Base-by-base conservation (phyloP, 2,797 vertebrate genomes). In the Microhierax caerulescens region DNA sequence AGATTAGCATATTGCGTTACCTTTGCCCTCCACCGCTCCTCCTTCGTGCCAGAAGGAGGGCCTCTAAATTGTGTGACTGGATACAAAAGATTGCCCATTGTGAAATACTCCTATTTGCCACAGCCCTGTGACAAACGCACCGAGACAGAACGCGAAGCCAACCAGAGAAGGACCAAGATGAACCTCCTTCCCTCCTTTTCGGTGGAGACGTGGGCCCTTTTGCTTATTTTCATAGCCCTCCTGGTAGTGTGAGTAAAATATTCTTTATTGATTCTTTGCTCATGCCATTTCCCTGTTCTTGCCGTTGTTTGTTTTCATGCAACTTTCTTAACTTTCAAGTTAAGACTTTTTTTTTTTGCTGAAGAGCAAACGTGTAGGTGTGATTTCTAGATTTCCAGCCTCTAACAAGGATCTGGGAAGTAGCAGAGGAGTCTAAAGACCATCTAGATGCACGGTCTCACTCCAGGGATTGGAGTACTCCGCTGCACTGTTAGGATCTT, bases 131-230 rank as follows among this genome's bases (percentile, higher is more conserved):
- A 61, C 67, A 57, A 51, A 11, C 47, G 10, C 59, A 0, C 13
- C 63, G 74, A 39, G 32, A 28, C 56, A 74, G 72, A 79, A 20
- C 73, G 34, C 68, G 6, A 77, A 72, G 28, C 15, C 37, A 60
- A 9, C 48, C 47, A 51, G 61, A 63, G 74, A 37, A 80, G 88
- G 67, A 23, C 13, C 15, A 77, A 36, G 37, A 98, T 98, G 98
- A 97, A 80, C 60, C 53, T 97, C 27, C 88, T 98, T 23, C 94
- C 97, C 5, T 80, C 4, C 43, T 95, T 97, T 68, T 93, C 96
- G 23, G 27, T n/a, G 5, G 97, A 96, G 82, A 98, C 97, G 9
- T 98, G 98, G 97, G 75, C 25, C 37, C 48, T 97, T n/a, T 21
- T 97, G 17, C 50, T 95, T 13, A 2, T 91, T 48, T 68, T 96